phyloP scores from a whole-genome alignment of 2,797 vertebrate genomes.

The Syngnathus acus region DNA sequence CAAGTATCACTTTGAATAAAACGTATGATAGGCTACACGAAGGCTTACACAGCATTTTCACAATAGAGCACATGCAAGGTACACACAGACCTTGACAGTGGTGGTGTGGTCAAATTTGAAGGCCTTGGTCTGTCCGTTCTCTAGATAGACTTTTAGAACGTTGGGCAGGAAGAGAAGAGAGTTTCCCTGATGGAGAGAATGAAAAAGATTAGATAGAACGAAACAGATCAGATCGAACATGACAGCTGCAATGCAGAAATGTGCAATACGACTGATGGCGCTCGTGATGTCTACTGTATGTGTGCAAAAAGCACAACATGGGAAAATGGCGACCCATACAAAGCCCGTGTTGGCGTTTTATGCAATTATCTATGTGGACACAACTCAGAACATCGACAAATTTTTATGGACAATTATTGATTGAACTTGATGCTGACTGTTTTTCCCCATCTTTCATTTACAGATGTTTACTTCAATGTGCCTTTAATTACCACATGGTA shows the following conservation, averaged over 20 bases:
- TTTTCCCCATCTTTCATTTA: too few species aligned
- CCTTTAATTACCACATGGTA: not conserved
- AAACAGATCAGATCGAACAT: not conserved
- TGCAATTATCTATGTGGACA: too few species aligned
- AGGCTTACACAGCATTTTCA: not conserved
- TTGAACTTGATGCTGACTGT: too few species aligned
- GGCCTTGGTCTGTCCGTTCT: slow-evolving; percentile 97
- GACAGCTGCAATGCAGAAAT: not conserved
- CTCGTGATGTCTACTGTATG: too few species aligned
- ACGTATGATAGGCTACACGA: too few species aligned
- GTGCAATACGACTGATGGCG: not conserved
- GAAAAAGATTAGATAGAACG: not conserved
- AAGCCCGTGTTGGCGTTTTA: too few species aligned
- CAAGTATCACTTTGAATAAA: too few species aligned
- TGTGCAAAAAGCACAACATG: too few species aligned
- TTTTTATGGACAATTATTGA: too few species aligned
- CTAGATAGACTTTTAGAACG: slow-evolving; percentile 94
- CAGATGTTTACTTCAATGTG: not conserved
- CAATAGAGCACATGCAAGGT: not conserved
- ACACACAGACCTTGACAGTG: slow-evolving; percentile 80
- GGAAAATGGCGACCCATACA: too few species aligned
- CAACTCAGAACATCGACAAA: too few species aligned
- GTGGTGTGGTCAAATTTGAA: slow-evolving; percentile 93
- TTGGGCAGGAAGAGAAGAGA: slow-evolving; percentile 96
- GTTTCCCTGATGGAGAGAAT: slow-evolving; percentile 76